Base-by-base conservation (phyloP, 2,113 vertebrate species). In the Gallinago paraguaiae region DNA sequence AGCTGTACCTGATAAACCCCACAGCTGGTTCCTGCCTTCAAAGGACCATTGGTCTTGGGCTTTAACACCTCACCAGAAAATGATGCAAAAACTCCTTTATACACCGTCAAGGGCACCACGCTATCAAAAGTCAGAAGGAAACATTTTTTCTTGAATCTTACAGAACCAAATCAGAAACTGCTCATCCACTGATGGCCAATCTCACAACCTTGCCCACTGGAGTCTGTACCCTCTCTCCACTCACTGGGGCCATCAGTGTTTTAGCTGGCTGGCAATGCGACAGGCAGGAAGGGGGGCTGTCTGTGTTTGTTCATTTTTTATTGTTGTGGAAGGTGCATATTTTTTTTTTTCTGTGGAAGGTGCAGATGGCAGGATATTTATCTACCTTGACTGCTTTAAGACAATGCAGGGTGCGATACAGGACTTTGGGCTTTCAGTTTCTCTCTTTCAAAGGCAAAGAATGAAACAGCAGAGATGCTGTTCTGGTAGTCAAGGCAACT, bases 401-500 rank as follows among this genome's bases (percentile, higher is more conserved):
- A 93, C 43, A 24, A 14, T 86, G 30, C 31, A 78, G 48, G 41
- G 45, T 77, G 24, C 17, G 56, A 12, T 71, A 25, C 4, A 67
- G 48, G 48, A 86, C 74, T 81, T 18, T 31, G 3, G 23, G 24
- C 48, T 86, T 84, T 86, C 51, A 35, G 71, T 64, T 88, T 46
- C 20, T 31, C 51, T 71, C 17, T 94, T 92, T 67, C 27, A 54
- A 56, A 91, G 41, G 72, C 68, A 95, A 50, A 46, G 80, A 57
- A 59, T 4, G 5, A 85, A 94, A 82, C 57, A 88, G 71, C 54
- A 82, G 90, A 89, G 77, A 61, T 63, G 57, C 74, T 91, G 53
- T 48, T 86, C 67, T 85, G 70, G 89, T 53, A 92, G 94, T 88
- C 93, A 91, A 90, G 86, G 65, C 86, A 93, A 43, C 61, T 87